These are phyloP conservation scores for Tympanoctomys barrerae DNA, from an alignment of 2,797 vertebrate species.

Conservation along the genomic window DNA sequence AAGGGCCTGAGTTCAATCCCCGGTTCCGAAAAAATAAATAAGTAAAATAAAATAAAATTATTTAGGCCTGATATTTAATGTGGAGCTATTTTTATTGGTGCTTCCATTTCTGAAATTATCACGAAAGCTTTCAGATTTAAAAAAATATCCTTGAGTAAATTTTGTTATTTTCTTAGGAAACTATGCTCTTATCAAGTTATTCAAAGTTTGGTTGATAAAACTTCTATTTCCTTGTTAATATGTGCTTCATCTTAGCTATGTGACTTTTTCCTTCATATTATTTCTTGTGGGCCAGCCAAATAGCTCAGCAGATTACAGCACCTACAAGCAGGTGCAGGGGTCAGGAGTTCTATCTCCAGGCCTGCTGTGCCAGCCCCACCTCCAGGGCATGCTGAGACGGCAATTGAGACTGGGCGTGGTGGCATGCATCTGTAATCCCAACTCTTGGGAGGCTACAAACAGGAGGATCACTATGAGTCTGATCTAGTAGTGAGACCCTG, in stretches of 20 bases:
- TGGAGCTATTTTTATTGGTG: neutral
- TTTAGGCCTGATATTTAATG: constrained; percentile 20
- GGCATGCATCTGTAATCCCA: too few relatives aligned
- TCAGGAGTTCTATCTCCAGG: too few relatives aligned
- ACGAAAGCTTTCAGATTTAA: neutral
- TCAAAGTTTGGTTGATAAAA: constrained; percentile 55
- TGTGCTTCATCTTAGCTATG: neutral
- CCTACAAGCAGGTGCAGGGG: too few relatives aligned
- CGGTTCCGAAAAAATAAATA: too few relatives aligned
- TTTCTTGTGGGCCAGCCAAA: neutral
- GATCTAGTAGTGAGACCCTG: too few relatives aligned
- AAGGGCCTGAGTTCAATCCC: too few relatives aligned
- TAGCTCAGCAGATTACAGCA: too few relatives aligned
- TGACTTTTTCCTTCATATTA: neutral
- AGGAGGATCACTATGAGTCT: too few relatives aligned
- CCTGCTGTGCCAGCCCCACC: too few relatives aligned
- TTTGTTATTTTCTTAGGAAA: constrained; percentile 51
- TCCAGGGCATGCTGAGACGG: too few relatives aligned
- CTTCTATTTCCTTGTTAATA: constrained; percentile 17
- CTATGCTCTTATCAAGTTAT: neutral
- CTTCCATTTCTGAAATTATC: constrained; percentile 38
- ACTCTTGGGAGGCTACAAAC: too few relatives aligned
- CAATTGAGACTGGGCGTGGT: too few relatives aligned
- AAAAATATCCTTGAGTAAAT: neutral
- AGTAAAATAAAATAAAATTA: neutral